Evolutionary conservation across 2,797 vertebrate genomes (phyloP).

Genomic region (Falco naumanni): DNA sequence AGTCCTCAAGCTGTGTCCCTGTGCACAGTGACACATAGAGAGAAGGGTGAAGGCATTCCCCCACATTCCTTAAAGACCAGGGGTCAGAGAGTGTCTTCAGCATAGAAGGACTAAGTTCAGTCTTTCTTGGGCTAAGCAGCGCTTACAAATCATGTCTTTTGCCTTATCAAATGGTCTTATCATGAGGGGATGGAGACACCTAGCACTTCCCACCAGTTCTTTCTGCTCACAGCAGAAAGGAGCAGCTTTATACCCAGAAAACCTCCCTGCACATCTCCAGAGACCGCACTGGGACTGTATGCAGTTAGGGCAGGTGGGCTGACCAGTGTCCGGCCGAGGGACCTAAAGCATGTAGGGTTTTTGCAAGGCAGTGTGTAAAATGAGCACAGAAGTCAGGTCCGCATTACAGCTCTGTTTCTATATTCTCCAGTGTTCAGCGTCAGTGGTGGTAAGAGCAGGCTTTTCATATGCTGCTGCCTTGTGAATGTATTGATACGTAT

Average conservation of each 20-base stretch:
- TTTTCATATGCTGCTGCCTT: not conserved
- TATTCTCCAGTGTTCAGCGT: not conserved
- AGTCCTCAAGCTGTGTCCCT: not conserved
- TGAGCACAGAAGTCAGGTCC: not conserved
- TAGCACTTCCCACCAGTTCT: not conserved
- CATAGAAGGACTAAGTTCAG: not conserved
- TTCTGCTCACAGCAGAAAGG: not conserved
- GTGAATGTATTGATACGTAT: not conserved
- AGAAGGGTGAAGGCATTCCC: not conserved
- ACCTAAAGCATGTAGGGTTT: not conserved
- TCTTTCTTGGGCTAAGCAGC: not conserved
- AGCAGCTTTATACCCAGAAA: not conserved
- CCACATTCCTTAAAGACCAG: not conserved
- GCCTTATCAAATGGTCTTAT: not conserved
- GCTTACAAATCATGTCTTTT: not conserved
- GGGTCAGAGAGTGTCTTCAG: not conserved
- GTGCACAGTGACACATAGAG: not conserved
- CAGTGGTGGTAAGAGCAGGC: not conserved
- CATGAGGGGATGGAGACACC: not conserved
- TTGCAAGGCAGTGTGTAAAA: not conserved
- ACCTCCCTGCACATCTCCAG: not conserved
- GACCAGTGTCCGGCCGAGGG: not conserved
- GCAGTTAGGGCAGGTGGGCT: not conserved
- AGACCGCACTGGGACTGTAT: not conserved
- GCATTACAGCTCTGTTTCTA: not conserved